Evolutionary conservation across 2,797 vertebrate species (phyloP), one percentile per base, ranked within the genome.

Genomic region (Cyprinodon diabolis): DNA sequence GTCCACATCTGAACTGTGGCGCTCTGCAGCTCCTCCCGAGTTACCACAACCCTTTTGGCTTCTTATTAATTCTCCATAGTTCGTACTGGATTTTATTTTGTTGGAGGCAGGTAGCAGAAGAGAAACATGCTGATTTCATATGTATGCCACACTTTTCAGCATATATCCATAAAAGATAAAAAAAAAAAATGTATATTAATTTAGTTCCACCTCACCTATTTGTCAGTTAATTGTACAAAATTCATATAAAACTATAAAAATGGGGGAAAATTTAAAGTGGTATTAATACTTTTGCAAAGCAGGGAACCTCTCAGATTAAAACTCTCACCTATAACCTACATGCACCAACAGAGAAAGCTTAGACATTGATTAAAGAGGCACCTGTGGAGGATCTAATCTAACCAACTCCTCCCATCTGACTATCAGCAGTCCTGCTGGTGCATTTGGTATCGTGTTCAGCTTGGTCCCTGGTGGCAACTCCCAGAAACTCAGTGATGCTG

Each of bases 391-490:
- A 89, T 79, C 69, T 78, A 40, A 86, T 79, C 73, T 75, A 67
- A 14, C 66, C 57, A 57, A 67, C 30, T 79, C 72, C 47, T 84
- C 62, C 68, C 86, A 66, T 74, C 45, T 81, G 87, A 92, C 83
- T 84, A 86, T 82, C 77, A 70, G 19, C 54, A n/a, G 40, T 55
- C 81, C 78, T 63, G 84, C 72, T 77, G 78, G 74, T 78, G 66
- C 71, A 71, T 84, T 83, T 88, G 75, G 78, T 77, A 63, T 55
- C 80, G 52, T 82, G 62, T 81, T 80, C 72, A 72, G 80, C 84
- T 58, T 43, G 72, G 76, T 74, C 73, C 86, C 79, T 79, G 71
- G 85, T 76, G 80, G 85, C 15, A 0, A 60, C 30, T 37, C 62
- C 40, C 5, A n/a, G 10, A 65, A 40, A 43, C 19, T 21, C 67